Percentiles rank a stretch among this genome's conserved stretches.
Evolutionary conservation across 2,888 invertebrate species (phyloP).

Genomic region (Strigamia transsilvanica): DNA sequence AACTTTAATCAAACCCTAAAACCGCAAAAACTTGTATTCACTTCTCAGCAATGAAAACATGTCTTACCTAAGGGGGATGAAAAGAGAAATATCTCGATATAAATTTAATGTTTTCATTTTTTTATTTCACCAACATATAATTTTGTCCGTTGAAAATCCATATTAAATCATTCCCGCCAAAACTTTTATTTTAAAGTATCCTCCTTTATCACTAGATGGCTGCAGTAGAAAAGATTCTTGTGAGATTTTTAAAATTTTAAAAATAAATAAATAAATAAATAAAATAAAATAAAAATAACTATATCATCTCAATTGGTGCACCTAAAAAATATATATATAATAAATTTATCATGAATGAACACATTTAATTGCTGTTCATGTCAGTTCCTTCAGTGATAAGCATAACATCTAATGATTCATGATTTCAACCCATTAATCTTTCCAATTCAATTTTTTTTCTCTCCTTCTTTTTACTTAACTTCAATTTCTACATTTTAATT

Average conservation of each 20-base stretch:
- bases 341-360: constrained; percentile 37
- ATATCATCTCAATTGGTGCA: neutral
- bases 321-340: neutral
- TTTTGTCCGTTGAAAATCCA: neutral
- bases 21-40: neutral
- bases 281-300: constrained; percentile 10
- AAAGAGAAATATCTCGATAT: neutral
- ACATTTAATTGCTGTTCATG: constrained; percentile 39
- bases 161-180: constrained; percentile 39
- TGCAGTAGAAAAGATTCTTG: neutral
- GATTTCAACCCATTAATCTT: constrained; percentile 35
- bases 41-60: neutral
- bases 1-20: neutral
- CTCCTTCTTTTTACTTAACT: neutral
- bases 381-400: constrained; percentile 30
- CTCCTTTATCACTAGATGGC: constrained; percentile 30
- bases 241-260: neutral
- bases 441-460: neutral
- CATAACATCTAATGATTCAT: constrained; percentile 23
- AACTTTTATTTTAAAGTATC: neutral
- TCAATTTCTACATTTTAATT: constrained; percentile 4
- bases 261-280: too few relatives aligned
- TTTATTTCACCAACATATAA: neutral
- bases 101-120: neutral
- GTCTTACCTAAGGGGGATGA: neutral